A percentile compares a stretch with the other conserved stretches of the same genome.
Conservation (phyloP, 2,888 invertebrate species). For the Trachelus tabidus region DNA sequence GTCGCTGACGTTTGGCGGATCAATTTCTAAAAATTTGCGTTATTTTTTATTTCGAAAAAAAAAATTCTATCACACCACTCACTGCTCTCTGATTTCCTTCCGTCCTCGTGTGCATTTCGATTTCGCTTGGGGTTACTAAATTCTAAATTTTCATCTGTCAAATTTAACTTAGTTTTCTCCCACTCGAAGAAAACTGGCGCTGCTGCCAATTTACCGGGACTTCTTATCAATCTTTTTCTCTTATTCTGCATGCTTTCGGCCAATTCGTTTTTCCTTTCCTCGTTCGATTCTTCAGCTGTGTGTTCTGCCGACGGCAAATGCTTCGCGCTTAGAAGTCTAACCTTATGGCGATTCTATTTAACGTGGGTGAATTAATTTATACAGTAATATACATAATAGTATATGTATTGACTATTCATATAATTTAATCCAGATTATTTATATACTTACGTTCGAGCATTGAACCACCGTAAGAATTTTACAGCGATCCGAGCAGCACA, state of each 20-base stretch:
- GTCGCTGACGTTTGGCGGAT: background rate
- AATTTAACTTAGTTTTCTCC: background rate
- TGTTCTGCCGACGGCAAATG: conserved; percentile 38
- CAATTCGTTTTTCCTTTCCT: background rate
- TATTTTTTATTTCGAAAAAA: background rate
- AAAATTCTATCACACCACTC: conserved; percentile 7
- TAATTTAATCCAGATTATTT: background rate
- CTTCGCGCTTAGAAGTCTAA: conserved; percentile 24
- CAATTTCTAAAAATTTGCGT: conserved; percentile 14
- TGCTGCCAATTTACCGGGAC: conserved; percentile 23
- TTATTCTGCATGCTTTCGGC: background rate
- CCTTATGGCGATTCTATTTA: conserved; percentile 32
- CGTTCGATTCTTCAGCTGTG: background rate
- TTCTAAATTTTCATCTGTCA: background rate
- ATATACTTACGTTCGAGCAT: conserved; percentile 24
- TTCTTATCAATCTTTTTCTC: conserved; percentile 9
- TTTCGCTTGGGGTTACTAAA: too few relatives aligned
- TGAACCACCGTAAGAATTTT: conserved; percentile 36
- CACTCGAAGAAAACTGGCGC: conserved; percentile 25
- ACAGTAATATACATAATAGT: background rate
- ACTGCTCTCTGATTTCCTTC: conserved; percentile 26
- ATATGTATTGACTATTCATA: background rate
- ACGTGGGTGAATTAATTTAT: background rate
- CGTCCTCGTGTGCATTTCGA: background rate
- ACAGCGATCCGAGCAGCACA: conserved; percentile 39